Percentiles rank a stretch among this genome's conserved stretches.
Evolutionary conservation across 2,888 invertebrate species (phyloP).

Genomic region (Agrilus biguttatus): DNA sequence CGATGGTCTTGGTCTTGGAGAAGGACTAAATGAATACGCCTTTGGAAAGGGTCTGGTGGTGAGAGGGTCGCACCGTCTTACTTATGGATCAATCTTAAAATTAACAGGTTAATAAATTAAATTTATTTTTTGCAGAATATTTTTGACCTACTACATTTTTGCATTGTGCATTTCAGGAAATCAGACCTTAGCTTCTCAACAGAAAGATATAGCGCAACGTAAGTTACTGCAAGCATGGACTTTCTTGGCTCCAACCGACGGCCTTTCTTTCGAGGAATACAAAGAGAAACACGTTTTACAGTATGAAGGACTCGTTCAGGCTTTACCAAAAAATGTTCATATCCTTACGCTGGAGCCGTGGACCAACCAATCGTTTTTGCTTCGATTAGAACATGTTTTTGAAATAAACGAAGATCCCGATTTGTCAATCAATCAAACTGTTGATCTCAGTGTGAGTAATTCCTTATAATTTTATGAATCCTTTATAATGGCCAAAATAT

Average conservation of each 20-base stretch:
- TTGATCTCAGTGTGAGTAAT: conserved; percentile 37
- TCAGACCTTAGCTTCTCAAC: conserved; percentile 26
- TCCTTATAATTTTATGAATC: not conserved
- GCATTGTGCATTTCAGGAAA: conserved; percentile 11
- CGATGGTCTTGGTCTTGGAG: conserved; percentile 86
- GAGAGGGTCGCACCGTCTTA: conserved; percentile 50
- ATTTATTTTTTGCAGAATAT: not conserved
- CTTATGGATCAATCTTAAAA: conserved; percentile 27
- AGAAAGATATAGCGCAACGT: conserved; percentile 35
- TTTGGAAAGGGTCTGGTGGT: conserved; percentile 54
- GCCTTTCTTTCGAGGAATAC: conserved; percentile 38
- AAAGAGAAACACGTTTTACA: conserved; percentile 25
- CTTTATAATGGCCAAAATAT: not conserved
- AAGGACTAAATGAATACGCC: conserved; percentile 74
- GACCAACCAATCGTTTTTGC: conserved; percentile 43
- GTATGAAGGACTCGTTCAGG: conserved; percentile 38
- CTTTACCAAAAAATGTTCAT: conserved; percentile 56
- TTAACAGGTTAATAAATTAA: conserved; percentile 6
- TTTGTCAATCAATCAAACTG: conserved; percentile 36
- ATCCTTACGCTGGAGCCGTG: conserved; percentile 70
- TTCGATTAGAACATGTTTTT: conserved; percentile 66
- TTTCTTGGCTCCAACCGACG: conserved; percentile 41
- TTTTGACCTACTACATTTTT: not conserved
- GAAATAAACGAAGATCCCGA: conserved; percentile 45
- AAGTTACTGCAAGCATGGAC: conserved; percentile 45